A percentile compares a stretch with the other conserved stretches of the same genome.
These are phyloP conservation scores for Sebastes reedi DNA, from an alignment of 2,797 vertebrate genomes.

Conservation along the genomic window DNA sequence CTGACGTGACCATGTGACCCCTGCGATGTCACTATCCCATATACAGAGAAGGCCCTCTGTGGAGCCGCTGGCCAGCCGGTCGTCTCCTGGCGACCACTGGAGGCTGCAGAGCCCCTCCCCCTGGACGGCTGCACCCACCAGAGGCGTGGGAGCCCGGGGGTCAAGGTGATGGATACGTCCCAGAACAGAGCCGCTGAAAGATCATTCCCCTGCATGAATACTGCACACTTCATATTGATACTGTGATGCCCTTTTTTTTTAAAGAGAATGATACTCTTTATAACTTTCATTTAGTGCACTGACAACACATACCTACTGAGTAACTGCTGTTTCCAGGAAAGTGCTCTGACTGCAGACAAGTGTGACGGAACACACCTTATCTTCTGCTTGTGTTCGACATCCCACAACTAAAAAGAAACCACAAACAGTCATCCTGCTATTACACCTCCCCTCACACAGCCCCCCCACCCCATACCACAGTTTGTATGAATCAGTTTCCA, in stretches of 20 bases:
- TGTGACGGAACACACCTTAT: slow-evolving; percentile 78
- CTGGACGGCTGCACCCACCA: slow-evolving; percentile 64
- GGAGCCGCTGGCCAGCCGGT: slow-evolving; percentile 81
- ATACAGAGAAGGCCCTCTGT: slow-evolving; percentile 76
- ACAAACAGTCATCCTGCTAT: slow-evolving; percentile 24
- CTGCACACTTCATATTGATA: not conserved
- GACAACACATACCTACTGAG: slow-evolving; percentile 79
- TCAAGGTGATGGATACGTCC: slow-evolving; percentile 82
- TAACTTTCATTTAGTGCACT: not conserved
- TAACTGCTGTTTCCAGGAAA: slow-evolving; percentile 85
- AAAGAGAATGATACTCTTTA: not conserved
- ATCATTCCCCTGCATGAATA: not conserved
- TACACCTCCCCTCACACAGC: not conserved
- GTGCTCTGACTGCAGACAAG: slow-evolving; percentile 75
- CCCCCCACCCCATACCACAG: not conserved
- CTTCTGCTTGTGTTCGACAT: slow-evolving; percentile 76
- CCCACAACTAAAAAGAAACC: slow-evolving; percentile 80
- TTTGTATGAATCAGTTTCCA: slow-evolving; percentile 4
- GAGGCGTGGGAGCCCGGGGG: slow-evolving; percentile 62
- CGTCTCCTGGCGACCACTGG: slow-evolving; percentile 80
- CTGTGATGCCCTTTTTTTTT: not conserved
- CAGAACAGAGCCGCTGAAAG: slow-evolving; percentile 79
- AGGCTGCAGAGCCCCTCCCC: slow-evolving; percentile 80
- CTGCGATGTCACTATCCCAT: slow-evolving; percentile 72
- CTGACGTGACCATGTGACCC: slow-evolving; percentile 32